Conservation (phyloP, 2,797 vertebrate species). For the Dendrocincla tyrannina region DNA sequence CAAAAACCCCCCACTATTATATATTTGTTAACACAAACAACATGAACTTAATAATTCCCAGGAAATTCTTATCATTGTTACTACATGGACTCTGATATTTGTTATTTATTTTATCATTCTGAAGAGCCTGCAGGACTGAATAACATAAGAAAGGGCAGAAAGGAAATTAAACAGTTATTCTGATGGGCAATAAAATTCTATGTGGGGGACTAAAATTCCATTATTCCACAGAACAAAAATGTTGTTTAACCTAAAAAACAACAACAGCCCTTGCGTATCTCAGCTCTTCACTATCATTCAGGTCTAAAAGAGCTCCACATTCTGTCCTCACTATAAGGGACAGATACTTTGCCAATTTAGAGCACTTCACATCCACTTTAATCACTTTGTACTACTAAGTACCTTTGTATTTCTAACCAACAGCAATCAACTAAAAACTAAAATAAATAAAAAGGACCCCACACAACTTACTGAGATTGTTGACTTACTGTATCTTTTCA, state of each 20-base stretch:
- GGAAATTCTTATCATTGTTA: conserved; percentile 54
- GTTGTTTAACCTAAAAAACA: conserved; percentile 10
- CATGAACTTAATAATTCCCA: neutral
- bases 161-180: conserved; percentile 55
- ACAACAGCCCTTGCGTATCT: neutral
- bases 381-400: neutral
- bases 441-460: neutral
- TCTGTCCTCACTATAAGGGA: neutral
- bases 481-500: neutral
- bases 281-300: neutral
- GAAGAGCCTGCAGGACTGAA: conserved; percentile 6
- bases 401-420: neutral
- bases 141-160: neutral
- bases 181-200: conserved; percentile 17
- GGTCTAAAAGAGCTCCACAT: neutral
- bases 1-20: neutral
- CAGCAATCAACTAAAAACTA: neutral
- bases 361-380: neutral
- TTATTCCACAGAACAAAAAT: neutral
- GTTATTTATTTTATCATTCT: conserved; percentile 18
- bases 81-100: neutral
- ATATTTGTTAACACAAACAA: neutral
- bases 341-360: neutral
- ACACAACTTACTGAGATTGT: neutral
- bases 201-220: conserved; percentile 13